These are phyloP conservation scores for Eupeodes corollae DNA, from an alignment of 1,140 invertebrate species.

Conservation along the genomic window DNA sequence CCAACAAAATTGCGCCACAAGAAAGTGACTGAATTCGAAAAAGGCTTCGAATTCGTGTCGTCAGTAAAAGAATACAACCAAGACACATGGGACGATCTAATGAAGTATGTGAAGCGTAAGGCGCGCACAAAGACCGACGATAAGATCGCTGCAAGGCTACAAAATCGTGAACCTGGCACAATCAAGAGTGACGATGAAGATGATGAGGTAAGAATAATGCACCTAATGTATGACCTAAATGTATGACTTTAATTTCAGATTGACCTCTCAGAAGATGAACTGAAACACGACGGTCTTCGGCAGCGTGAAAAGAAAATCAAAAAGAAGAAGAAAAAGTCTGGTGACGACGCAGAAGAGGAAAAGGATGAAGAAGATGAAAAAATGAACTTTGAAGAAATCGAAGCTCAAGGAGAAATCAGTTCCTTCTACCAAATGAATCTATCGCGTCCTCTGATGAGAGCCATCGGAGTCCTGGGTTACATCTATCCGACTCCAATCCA, in stretches of 20 bases:
- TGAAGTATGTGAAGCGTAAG: slow-evolving; percentile 72
- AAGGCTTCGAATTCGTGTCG: slow-evolving; percentile 61
- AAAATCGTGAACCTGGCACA: slow-evolving; percentile 42
- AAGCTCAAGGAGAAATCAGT: slow-evolving; percentile 50
- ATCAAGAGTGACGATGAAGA: slow-evolving; percentile 20
- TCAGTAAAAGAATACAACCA: slow-evolving; percentile 63
- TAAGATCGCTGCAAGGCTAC: slow-evolving; percentile 46
- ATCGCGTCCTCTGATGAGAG: slow-evolving; percentile 78
- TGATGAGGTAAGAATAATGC: slow-evolving; percentile 26
- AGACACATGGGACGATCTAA: slow-evolving; percentile 75
- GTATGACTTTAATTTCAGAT: slow-evolving; percentile 11
- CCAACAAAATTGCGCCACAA: slow-evolving; percentile 62
- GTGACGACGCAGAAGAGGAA: slow-evolving; percentile 33
- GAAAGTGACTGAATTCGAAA: slow-evolving; percentile 59
- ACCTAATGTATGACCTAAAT: neutral
- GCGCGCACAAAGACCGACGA: slow-evolving; percentile 71
- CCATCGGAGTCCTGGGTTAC: slow-evolving; percentile 76
- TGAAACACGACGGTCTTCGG: slow-evolving; percentile 54
- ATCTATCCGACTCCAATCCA: slow-evolving; percentile 95
- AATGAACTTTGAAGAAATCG: slow-evolving; percentile 59
- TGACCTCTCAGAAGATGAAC: slow-evolving; percentile 57
- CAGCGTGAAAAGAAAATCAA: slow-evolving; percentile 46
- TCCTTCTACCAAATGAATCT: slow-evolving; percentile 91
- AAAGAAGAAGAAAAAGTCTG: slow-evolving; percentile 44
- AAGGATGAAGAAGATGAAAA: slow-evolving; percentile 45